Evolutionary conservation across 2,797 vertebrate species (phyloP).

Genomic region (Chiloscyllium punctatum): DNA sequence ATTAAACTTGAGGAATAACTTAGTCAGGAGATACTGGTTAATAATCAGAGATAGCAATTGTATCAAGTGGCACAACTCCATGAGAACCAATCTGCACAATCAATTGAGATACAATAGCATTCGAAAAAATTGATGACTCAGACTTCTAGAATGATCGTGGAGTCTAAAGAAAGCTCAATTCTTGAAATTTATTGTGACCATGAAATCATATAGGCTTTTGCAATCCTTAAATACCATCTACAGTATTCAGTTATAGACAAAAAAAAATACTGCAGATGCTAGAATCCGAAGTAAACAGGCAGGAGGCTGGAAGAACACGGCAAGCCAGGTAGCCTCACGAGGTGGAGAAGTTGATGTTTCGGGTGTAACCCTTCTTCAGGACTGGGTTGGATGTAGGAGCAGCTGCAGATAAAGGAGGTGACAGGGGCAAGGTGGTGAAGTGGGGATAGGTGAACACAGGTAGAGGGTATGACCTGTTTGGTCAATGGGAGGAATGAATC

Average conservation of each 20-base stretch:
- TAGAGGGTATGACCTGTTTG: too few relatives aligned
- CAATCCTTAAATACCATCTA: not conserved
- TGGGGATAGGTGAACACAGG: too few relatives aligned
- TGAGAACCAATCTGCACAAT: not conserved
- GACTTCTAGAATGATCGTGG: not conserved
- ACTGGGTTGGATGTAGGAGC: too few relatives aligned
- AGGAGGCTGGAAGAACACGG: too few relatives aligned
- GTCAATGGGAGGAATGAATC: too few relatives aligned
- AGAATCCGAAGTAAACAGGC: too few relatives aligned
- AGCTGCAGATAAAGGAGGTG: too few relatives aligned
- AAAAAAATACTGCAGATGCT: too few relatives aligned
- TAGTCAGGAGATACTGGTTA: not conserved
- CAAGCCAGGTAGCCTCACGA: too few relatives aligned
- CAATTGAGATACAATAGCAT: not conserved
- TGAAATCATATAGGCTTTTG: not conserved
- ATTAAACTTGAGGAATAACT: not conserved
- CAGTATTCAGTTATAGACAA: not conserved
- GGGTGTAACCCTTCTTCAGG: too few relatives aligned
- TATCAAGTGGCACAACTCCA: not conserved
- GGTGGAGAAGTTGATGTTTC: too few relatives aligned
- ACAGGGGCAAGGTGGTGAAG: too few relatives aligned
- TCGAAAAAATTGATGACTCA: not conserved
- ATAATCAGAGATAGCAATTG: not conserved
- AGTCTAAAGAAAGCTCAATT: not conserved
- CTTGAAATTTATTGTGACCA: not conserved